phyloP scores from a whole-genome alignment of 1,140 invertebrate genomes.

The Lethrus apterus region DNA sequence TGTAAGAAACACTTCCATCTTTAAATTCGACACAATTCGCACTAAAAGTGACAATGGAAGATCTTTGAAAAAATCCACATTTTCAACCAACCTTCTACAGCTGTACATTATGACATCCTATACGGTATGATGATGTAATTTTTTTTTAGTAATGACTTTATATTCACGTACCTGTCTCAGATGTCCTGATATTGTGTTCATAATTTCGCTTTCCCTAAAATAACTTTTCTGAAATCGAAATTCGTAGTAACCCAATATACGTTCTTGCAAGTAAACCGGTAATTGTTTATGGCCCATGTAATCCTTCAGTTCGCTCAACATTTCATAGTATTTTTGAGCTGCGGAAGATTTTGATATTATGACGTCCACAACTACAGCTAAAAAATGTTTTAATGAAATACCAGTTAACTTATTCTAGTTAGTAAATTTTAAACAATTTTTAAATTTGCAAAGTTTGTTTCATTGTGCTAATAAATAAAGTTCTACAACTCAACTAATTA shows the following conservation, averaged over 20 bases:
- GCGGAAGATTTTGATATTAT: conserved; percentile 9
- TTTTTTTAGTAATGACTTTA: not conserved
- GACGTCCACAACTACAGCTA: conserved; percentile 9
- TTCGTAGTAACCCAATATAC: conserved; percentile 25
- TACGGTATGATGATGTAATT: not conserved
- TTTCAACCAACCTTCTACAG: conserved; percentile 27
- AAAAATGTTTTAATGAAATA: conserved; percentile 1
- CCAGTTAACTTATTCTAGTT: not conserved
- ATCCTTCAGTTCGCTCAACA: conserved; percentile 23
- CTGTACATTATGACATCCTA: conserved; percentile 25
- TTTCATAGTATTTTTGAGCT: conserved; percentile 22
- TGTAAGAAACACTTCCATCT: conserved; percentile 28
- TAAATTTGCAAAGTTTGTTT: not conserved
- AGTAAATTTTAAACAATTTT: not conserved
- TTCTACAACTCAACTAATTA: too few relatives aligned
- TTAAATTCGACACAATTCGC: conserved; percentile 24
- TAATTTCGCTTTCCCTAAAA: conserved; percentile 25
- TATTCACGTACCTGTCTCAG: conserved; percentile 14
- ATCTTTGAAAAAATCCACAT: conserved; percentile 27
- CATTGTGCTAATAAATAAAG: not conserved
- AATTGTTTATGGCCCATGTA: conserved; percentile 26
- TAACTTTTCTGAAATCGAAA: conserved; percentile 29
- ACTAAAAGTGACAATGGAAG: conserved; percentile 25
- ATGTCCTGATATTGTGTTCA: conserved; percentile 20
- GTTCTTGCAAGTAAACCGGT: conserved; percentile 20